phyloP scores from a whole-genome alignment of 1,140 invertebrate species.

The Steinernema feltiae region DNA sequence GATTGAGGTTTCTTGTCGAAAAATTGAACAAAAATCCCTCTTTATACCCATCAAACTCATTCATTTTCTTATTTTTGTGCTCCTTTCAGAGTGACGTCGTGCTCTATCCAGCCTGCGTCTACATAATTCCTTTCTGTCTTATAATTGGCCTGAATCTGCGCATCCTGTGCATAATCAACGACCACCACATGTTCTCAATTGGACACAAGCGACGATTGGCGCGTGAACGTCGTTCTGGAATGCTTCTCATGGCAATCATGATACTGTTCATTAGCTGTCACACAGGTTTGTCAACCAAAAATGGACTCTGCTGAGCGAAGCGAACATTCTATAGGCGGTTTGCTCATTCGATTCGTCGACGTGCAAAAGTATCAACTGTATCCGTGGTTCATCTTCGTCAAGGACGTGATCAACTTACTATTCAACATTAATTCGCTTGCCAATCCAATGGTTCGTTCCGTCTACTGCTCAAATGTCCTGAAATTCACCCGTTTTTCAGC shows the following conservation, averaged over 20 bases:
- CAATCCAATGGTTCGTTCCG: slow-evolving; percentile 48
- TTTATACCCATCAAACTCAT: not conserved
- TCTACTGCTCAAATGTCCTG: not conserved
- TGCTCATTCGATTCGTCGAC: slow-evolving; percentile 52
- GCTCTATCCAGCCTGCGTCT: slow-evolving; percentile 48
- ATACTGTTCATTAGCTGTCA: slow-evolving; percentile 53
- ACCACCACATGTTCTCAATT: slow-evolving; percentile 30
- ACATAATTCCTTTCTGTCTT: slow-evolving; percentile 49
- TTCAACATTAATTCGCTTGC: slow-evolving; percentile 56
- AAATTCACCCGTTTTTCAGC: slow-evolving; percentile 30
- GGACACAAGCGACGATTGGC: slow-evolving; percentile 49
- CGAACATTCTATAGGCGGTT: slow-evolving; percentile 41
- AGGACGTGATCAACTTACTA: slow-evolving; percentile 53
- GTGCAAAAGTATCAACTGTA: slow-evolving; percentile 41
- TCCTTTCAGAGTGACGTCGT: slow-evolving; percentile 47
- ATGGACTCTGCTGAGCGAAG: not conserved
- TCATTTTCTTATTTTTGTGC: too few relatives aligned
- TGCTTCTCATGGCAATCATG: slow-evolving; percentile 52
- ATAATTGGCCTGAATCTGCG: slow-evolving; percentile 50
- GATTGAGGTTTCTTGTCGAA: not conserved
- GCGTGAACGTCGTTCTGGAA: slow-evolving; percentile 46
- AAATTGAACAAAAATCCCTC: not conserved
- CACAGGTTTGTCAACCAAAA: slow-evolving; percentile 37
- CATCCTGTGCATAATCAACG: slow-evolving; percentile 44
- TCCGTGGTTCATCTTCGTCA: slow-evolving; percentile 48